Evolutionary conservation across 2,888 invertebrate species (phyloP), one percentile per base, ranked within the genome.

Genomic region (Polymixis lichenea): DNA sequence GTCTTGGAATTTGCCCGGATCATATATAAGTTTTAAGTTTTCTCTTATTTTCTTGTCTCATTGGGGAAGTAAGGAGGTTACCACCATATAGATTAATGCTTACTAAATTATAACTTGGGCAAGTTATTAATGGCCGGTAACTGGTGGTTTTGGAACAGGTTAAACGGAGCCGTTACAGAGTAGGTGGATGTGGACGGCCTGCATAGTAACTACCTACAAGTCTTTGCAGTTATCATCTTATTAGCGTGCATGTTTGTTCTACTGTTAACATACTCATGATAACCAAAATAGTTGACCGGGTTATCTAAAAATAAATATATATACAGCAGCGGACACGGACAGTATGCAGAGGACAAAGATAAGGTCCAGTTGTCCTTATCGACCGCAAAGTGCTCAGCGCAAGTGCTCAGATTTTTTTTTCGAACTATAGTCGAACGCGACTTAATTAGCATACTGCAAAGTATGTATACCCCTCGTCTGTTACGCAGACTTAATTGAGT

Each of bases 151-250:
- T 55, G 17, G 25, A 56, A 49, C 72, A 15, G 32, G 32, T 71
- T 46, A 32, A 43, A 43, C 6, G 9, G 22, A 70, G 22, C 22
- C 56, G 73, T 32, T 73, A 49, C 4, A 32, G 7, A 55, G 15
- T 2, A n/a, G 17, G 3, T 32, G 46, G 28, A 28, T 11, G 11
- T 13, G 5, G 25, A 55, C 28, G 13, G 28, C 17, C 22, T 4
- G 28, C 38, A 43, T 72, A 13, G n/a, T 9, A 72, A 72, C 43
- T 55, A n/a, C n/a, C n/a, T n/a, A n/a, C n/a, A 72, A 73, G 56
- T 15, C 19, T 56, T 19, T 38, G 38, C 25, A 58, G 17, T 22
- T 22, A 58, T 56, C 9, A 8, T 38, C 17, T 19, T 43, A 60
- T 19, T 28, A 51, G 13, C 38, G 22, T 51, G n/a, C 43, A 49